A percentile compares a stretch with the other conserved stretches of the same genome.
Conservation (phyloP, 2,797 vertebrate species). For the Jordanella pulchra region DNA sequence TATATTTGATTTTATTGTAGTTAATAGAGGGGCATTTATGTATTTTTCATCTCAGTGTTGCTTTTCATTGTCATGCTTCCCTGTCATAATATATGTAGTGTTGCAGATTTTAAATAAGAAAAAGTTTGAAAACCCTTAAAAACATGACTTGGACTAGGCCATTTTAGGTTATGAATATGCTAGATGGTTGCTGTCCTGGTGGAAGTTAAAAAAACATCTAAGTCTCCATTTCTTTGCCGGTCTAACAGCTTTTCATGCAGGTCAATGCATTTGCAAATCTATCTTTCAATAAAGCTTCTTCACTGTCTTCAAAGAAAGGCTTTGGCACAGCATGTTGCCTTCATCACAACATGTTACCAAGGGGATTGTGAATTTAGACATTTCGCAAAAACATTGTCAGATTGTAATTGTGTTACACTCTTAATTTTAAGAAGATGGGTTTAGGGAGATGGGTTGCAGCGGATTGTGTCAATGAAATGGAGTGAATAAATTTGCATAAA, state of each 20-base stretch:
- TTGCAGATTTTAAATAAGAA: neutral
- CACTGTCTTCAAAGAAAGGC: neutral
- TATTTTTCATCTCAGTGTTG: neutral
- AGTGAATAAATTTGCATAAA: neutral
- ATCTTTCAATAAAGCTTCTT: neutral
- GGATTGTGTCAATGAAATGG: neutral
- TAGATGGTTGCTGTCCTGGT: neutral
- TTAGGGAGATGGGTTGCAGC: neutral
- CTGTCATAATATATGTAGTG: slow-evolving; percentile 6
- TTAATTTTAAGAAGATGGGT: neutral
- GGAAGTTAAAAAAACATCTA: neutral
- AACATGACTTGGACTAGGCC: neutral
- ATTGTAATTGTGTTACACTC: neutral
- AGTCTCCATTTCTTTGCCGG: neutral
- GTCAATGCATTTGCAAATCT: neutral
- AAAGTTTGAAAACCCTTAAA: too few species aligned
- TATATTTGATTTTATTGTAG: neutral
- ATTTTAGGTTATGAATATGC: neutral
- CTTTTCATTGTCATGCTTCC: neutral
- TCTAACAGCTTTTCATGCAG: neutral
- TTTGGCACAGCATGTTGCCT: neutral
- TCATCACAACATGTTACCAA: neutral
- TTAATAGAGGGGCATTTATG: neutral
- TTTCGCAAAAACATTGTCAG: neutral
- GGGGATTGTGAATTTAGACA: neutral